Percentiles rank a stretch among this genome's conserved stretches.
These are phyloP conservation scores for Merodon equestris DNA, from an alignment of 2,888 invertebrate species.

Conservation along the genomic window DNA sequence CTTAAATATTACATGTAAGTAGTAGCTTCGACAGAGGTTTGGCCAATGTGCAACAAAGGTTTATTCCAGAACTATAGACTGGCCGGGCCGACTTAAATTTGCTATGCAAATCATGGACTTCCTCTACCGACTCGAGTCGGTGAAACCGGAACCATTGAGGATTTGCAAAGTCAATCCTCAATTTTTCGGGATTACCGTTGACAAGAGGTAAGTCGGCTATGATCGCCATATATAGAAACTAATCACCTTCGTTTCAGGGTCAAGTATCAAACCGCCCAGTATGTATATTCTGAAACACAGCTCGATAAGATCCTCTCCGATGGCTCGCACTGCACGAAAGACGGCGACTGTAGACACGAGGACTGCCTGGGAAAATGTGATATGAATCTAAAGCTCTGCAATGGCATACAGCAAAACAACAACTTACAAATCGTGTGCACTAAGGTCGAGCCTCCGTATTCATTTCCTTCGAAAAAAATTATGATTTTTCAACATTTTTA, in stretches of 20 bases:
- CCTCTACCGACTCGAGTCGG: slow-evolving; percentile 76
- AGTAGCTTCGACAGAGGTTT: not conserved
- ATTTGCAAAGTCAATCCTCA: slow-evolving; percentile 76
- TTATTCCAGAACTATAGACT: slow-evolving; percentile 73
- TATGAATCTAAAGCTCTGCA: slow-evolving; percentile 72
- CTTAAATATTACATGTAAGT: slow-evolving; percentile 76
- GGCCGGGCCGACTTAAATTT: slow-evolving; percentile 75
- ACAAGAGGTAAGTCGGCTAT: slow-evolving; percentile 71
- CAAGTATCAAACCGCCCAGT: slow-evolving; percentile 76
- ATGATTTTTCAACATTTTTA: too few species aligned
- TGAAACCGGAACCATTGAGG: slow-evolving; percentile 77
- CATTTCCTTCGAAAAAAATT: too few species aligned
- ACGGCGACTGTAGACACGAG: slow-evolving; percentile 74
- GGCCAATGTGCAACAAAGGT: not conserved
- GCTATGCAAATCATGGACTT: slow-evolving; percentile 77
- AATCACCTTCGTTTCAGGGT: slow-evolving; percentile 68
- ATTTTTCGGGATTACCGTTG: slow-evolving; percentile 75
- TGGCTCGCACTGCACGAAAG: slow-evolving; percentile 72
- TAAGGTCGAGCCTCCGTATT: slow-evolving; percentile 44
- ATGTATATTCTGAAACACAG: slow-evolving; percentile 75
- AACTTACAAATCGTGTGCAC: slow-evolving; percentile 77
- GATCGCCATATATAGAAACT: not conserved
- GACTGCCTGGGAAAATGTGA: slow-evolving; percentile 76
- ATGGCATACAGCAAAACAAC: slow-evolving; percentile 76
- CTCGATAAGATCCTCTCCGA: slow-evolving; percentile 75